Evolutionary conservation across 2,113 vertebrate species (phyloP).

Genomic region (Suncus etruscus): DNA sequence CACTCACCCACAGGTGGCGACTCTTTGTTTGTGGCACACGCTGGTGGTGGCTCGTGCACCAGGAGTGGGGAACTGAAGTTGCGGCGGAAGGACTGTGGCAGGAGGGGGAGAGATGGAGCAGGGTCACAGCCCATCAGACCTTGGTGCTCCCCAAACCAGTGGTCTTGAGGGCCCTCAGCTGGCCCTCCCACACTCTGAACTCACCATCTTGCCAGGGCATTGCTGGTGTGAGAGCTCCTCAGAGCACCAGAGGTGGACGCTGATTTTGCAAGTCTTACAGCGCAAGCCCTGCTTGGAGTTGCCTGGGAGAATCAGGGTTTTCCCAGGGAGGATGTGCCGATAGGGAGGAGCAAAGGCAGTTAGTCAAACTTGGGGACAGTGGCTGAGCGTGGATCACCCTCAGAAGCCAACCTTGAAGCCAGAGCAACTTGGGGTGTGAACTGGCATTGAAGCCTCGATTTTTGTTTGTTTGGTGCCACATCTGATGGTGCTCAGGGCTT

Average conservation of each 20-base stretch:
- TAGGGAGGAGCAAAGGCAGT: not conserved
- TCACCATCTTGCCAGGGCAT: slow-evolving; percentile 92
- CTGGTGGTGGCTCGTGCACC: slow-evolving; percentile 88
- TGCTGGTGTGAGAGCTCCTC: slow-evolving; percentile 93
- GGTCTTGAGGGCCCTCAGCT: not conserved
- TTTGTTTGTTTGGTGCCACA: too few relatives aligned
- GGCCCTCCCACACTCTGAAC: not conserved
- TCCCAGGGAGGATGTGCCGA: not conserved
- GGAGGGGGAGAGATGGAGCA: not conserved
- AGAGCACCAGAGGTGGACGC: slow-evolving; percentile 95
- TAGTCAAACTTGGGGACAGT: not conserved
- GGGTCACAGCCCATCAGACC: not conserved
- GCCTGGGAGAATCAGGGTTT: slow-evolving; percentile 83
- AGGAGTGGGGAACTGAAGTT: slow-evolving; percentile 95
- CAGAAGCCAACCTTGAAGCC: not conserved
- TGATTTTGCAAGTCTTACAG: slow-evolving; percentile 94
- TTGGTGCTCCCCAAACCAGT: not conserved
- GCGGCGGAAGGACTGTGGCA: slow-evolving; percentile 91
- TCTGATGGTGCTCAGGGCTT: too few relatives aligned
- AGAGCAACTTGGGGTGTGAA: not conserved
- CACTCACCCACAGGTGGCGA: slow-evolving; percentile 86
- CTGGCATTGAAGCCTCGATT: not conserved
- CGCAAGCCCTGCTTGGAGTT: slow-evolving; percentile 95
- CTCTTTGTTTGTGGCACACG: slow-evolving; percentile 86
- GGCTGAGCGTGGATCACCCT: not conserved